These are phyloP conservation scores for Allobates femoralis DNA, from an alignment of 2,797 vertebrate species.

Conservation along the genomic window DNA sequence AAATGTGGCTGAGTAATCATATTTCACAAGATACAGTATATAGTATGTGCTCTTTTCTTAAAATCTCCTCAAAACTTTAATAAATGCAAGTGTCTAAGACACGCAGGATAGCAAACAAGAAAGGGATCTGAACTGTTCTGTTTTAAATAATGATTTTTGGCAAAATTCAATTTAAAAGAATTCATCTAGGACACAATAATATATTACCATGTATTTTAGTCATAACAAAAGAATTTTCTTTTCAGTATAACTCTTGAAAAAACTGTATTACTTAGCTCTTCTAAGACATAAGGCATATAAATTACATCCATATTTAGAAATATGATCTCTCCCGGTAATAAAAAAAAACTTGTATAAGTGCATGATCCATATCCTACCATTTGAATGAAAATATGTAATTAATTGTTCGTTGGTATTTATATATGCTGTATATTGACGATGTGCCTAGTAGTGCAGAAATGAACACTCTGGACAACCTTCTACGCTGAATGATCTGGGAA, in stretches of 20 bases:
- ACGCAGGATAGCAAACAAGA: neutral
- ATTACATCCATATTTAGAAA: conserved; percentile 5
- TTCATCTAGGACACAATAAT: neutral
- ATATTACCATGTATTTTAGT: neutral
- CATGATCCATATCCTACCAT: neutral
- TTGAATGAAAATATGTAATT: neutral
- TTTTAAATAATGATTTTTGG: neutral
- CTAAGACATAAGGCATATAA: neutral
- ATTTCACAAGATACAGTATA: neutral
- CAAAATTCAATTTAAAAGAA: neutral
- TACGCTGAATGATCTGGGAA: neutral
- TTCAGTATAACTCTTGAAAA: neutral
- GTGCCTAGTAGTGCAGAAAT: neutral
- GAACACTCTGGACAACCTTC: too few species aligned
- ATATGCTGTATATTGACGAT: too few species aligned
- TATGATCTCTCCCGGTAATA: neutral
- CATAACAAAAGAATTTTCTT: neutral
- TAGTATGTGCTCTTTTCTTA: neutral
- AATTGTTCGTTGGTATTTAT: neutral
- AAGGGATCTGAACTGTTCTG: neutral
- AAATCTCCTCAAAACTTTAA: neutral
- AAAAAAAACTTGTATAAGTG: too few species aligned
- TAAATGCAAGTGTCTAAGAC: neutral
- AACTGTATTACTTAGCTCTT: neutral
- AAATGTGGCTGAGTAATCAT: neutral